Conservation (phyloP, 2,797 vertebrate genomes). For the Coregonus ussuriensis region DNA sequence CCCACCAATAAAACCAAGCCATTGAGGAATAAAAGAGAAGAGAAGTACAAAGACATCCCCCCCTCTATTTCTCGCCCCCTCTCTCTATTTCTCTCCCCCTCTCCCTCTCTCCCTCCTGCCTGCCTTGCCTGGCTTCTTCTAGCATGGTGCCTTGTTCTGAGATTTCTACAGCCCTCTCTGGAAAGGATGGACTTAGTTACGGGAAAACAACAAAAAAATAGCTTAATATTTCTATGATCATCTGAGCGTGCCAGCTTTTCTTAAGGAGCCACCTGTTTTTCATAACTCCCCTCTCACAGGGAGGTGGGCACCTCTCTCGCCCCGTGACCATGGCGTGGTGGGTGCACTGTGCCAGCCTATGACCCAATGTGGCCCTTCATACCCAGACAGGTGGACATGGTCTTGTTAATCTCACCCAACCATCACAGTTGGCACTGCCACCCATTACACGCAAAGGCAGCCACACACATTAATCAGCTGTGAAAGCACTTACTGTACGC, state of each 20-base stretch:
- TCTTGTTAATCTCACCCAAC: conserved; percentile 73
- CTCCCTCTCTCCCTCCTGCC: no score
- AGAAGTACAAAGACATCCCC: conserved; percentile 70
- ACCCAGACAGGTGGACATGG: conserved; percentile 72
- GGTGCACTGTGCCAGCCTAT: background rate
- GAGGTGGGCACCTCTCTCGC: conserved; percentile 63
- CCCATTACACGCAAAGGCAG: conserved; percentile 16
- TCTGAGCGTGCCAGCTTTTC: conserved; percentile 68
- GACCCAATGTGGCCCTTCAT: conserved; percentile 28
- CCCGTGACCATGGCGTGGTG: conserved; percentile 7
- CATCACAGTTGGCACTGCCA: conserved; percentile 69
- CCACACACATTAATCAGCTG: background rate
- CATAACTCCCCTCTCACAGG: conserved; percentile 61
- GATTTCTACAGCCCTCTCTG: conserved; percentile 9
- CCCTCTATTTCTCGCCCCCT: background rate
- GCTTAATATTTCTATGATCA: conserved; percentile 66
- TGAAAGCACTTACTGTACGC: background rate
- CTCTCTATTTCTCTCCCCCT: no score
- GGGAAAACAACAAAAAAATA: conserved; percentile 14
- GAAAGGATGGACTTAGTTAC: background rate
- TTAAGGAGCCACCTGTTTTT: conserved; percentile 70
- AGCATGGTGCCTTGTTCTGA: background rate
- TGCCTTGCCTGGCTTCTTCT: conserved; percentile 3
- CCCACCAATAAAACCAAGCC: conserved; percentile 78
- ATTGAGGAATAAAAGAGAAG: conserved; percentile 74